phyloP scores from a whole-genome alignment of 2,888 invertebrate species.

The Drosophila rubida region DNA sequence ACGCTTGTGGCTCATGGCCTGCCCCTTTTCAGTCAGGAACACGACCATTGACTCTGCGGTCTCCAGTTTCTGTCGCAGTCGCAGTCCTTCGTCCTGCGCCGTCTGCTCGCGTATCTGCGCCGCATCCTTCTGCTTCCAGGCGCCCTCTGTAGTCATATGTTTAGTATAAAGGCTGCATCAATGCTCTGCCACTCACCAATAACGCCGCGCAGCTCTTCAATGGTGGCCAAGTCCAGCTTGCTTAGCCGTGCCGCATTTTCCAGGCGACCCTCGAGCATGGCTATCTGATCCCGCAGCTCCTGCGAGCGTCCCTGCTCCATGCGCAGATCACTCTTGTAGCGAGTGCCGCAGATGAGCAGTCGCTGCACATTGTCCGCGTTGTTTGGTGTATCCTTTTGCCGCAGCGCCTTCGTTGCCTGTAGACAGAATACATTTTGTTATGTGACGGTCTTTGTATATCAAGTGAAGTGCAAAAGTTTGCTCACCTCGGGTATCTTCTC shows the following conservation, averaged over 20 bases:
- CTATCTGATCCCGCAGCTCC: slow-evolving; percentile 76
- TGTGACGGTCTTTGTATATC: not conserved
- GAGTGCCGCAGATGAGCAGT: slow-evolving; percentile 80
- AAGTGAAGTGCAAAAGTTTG: too few species aligned
- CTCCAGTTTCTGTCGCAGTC: slow-evolving; percentile 81
- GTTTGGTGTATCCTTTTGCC: slow-evolving; percentile 82
- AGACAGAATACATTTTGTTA: not conserved
- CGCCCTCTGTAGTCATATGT: slow-evolving; percentile 72
- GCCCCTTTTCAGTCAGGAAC: slow-evolving; percentile 78
- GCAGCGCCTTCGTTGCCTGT: slow-evolving; percentile 80
- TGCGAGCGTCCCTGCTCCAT: slow-evolving; percentile 70
- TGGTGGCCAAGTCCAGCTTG: slow-evolving; percentile 82
- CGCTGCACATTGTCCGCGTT: slow-evolving; percentile 84
- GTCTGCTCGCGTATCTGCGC: slow-evolving; percentile 84
- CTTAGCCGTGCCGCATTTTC: slow-evolving; percentile 73
- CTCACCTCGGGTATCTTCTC: slow-evolving; percentile 80
- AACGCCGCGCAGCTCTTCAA: slow-evolving; percentile 80
- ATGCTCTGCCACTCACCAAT: slow-evolving; percentile 71
- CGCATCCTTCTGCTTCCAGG: slow-evolving; percentile 84
- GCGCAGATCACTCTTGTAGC: slow-evolving; percentile 79
- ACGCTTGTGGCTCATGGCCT: slow-evolving; percentile 71
- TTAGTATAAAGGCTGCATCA: too few species aligned
- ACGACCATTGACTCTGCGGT: slow-evolving; percentile 77
- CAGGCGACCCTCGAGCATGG: slow-evolving; percentile 66
- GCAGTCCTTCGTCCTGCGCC: slow-evolving; percentile 82